phyloP scores from a whole-genome alignment of 2,797 vertebrate genomes.

The Gobio occitaniae region DNA sequence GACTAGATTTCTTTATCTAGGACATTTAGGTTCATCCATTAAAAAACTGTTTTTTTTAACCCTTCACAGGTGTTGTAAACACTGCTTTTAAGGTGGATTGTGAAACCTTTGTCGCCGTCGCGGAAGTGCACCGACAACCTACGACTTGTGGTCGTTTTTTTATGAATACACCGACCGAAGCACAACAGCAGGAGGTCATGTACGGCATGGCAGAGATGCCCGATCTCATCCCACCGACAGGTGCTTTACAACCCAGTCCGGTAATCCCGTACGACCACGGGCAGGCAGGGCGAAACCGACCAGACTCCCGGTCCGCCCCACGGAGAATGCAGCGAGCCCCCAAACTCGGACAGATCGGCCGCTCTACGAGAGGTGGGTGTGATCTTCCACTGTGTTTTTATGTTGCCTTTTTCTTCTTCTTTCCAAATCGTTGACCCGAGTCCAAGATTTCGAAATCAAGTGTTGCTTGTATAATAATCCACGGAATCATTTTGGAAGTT shows the following conservation, averaged over 20 bases:
- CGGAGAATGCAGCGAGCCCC: slow-evolving; percentile 78
- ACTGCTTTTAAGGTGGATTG: not conserved
- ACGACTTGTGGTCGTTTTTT: not conserved
- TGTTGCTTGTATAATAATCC: not conserved
- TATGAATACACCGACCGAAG: slow-evolving; percentile 71
- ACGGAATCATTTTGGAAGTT: not conserved
- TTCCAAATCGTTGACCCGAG: not conserved
- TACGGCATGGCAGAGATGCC: slow-evolving; percentile 80
- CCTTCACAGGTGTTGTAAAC: slow-evolving; percentile 18
- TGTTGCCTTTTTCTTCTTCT: not conserved
- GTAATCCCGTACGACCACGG: slow-evolving; percentile 71
- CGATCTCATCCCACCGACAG: slow-evolving; percentile 74
- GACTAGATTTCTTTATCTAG: not conserved
- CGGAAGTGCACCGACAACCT: not conserved
- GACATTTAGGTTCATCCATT: not conserved
- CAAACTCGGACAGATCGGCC: slow-evolving; percentile 82
- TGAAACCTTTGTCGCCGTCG: not conserved
- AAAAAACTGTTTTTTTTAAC: not conserved
- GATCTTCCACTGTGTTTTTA: too few species aligned
- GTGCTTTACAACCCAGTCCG: slow-evolving; percentile 72
- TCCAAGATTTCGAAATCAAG: not conserved
- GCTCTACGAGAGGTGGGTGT: slow-evolving; percentile 80
- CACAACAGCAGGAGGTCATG: slow-evolving; percentile 68
- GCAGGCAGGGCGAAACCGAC: slow-evolving; percentile 63
- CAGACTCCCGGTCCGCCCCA: slow-evolving; percentile 64